Evolutionary conservation across 2,888 invertebrate genomes (phyloP), one percentile per base, ranked within the genome.

Genomic region (Andricus curvator): DNA sequence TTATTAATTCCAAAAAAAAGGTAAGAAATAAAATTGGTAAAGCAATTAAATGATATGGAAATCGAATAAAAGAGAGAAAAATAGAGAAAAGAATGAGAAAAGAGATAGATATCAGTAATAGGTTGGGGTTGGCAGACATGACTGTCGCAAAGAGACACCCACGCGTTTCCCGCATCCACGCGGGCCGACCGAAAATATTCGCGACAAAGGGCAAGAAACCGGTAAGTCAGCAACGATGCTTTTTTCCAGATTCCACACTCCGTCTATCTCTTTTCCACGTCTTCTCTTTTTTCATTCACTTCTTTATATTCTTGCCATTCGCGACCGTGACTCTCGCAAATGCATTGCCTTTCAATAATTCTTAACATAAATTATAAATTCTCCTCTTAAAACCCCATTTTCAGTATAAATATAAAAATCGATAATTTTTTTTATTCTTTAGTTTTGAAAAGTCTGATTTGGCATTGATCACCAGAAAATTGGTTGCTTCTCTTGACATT

Each of bases 191-290:
- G 85, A 87, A 90, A 89, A 89, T 90, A 90, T 90, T 84, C 84
- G 84, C 87, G 86, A 86, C 88, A 86, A 88, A 89, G 88, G 85
- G 88, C 86, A 87, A 88, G 87, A 88, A 89, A 88, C 88, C 88
- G 87, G 88, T 87, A 89, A 88, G 86, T 85, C 85, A 82, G 80
- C 85, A 80, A 80, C 83, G 78, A 83, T 81, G 77, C 79, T 82
- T 85, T 84, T 82, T 86, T 82, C 82, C 82, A 77, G 77, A 81
- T 83, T 85, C 83, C 83, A 66, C 80, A 80, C 80, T 51, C 76
- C 80, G 80, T 80, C 81, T 78, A 60, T 33, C 81, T 76, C 82
- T 44, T 77, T 82, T 76, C 77, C 66, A 44, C 77, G 29, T 77
- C 44, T 70, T 66, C 65, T 60, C 60, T 48, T 66, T 74, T 77